Base-by-base conservation (phyloP, 2,113 vertebrate species). In the Tragelaphus imberbis region DNA sequence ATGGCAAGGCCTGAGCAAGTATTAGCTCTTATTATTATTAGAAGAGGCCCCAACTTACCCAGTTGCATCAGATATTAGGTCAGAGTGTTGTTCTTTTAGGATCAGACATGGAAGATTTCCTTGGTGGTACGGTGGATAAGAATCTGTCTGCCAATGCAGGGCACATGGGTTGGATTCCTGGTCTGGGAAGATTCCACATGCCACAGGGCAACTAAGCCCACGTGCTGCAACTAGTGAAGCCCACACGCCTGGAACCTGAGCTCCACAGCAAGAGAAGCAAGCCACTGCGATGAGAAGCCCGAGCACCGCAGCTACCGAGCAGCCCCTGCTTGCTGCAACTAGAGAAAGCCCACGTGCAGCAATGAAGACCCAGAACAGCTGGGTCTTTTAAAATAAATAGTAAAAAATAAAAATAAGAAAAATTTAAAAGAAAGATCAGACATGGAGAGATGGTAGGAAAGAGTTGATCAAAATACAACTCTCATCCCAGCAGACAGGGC, bases 281-380 rank as follows among this genome's bases (percentile, higher is more conserved):
- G 68, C 3, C 12, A 7, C 36, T 71, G 36, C 71, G 44, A 4
- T 77, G 21, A 77, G 71, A 25, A 25, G 36, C 71, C 36, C 0
- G 7, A 27, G 12, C 36, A 44, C 71, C 5, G 0, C 21, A 7
- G 14, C 36, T 44, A 7, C 71, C 10, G 0, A 44, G 36, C 0
- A 44, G 11, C 36, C 71, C 6, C 68, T 71, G 36, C 23, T 44
- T 75, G 71, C 36, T 44, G 12, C 71, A 44, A 13, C 71, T 75
- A 27, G 71, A 77, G 71, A 77, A 25, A 13, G 36, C n/a, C 71
- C 71, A 44, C 12, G 6, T 44, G 21, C 36, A 14, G 36, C 71
- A 75, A 25, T 5, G 36, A 44, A 13, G 36, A 44, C 71, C 71
- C 71, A 27, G 71, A 71, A 40, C 68, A 71, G 68, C 68, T 23